phyloP scores from a whole-genome alignment of 2,113 vertebrate species.

The Mobula hypostoma region DNA sequence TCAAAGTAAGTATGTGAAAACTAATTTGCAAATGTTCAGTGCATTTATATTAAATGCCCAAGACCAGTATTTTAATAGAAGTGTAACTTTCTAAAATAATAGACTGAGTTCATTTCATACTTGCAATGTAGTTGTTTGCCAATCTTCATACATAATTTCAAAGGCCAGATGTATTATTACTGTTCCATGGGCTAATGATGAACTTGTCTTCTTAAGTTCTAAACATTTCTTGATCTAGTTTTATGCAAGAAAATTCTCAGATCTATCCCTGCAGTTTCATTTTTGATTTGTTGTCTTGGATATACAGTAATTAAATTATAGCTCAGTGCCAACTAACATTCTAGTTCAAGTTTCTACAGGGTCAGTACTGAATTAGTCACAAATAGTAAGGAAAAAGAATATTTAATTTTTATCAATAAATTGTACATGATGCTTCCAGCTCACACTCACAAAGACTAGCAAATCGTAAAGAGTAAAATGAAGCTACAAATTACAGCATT shows the following conservation, averaged over 20 bases:
- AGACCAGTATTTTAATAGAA: not conserved
- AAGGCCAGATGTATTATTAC: not conserved
- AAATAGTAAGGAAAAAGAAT: not conserved
- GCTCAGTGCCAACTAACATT: not conserved
- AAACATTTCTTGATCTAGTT: not conserved
- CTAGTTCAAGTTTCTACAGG: not conserved
- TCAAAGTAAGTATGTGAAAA: not conserved
- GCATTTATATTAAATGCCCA: not conserved
- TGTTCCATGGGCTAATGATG: not conserved
- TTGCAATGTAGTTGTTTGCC: not conserved
- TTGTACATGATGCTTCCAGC: not conserved
- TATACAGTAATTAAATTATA: not conserved
- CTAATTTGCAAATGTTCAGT: not conserved
- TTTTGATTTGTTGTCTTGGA: constrained; percentile 13
- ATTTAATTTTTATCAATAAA: not conserved
- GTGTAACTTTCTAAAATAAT: not conserved
- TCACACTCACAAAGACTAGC: too few relatives aligned
- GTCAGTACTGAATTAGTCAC: not conserved
- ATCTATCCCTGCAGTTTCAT: not conserved
- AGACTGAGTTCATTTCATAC: not conserved
- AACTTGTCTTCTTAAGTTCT: not conserved
- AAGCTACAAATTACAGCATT: too few relatives aligned
- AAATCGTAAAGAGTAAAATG: too few relatives aligned
- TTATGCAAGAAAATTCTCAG: not conserved
- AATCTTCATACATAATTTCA: not conserved